Evolutionary conservation across 2,888 invertebrate species (phyloP).

Genomic region (Alloscopus bannaensis): DNA sequence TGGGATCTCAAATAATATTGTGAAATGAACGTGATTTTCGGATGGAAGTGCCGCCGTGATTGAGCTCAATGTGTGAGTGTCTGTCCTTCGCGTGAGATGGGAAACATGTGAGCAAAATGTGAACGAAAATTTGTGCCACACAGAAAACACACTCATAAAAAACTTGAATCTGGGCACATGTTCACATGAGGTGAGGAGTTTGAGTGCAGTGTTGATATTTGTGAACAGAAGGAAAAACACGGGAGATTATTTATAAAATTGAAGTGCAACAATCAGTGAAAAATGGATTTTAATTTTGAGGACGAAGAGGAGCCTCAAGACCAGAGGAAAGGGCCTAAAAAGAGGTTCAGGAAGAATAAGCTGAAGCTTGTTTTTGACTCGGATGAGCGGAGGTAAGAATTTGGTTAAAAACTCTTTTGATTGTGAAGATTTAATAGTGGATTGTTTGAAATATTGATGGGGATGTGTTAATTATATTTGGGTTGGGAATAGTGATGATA

Average conservation of each 20-base stretch:
- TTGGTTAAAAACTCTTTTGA: neutral
- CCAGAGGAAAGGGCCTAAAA: slow-evolving; percentile 25
- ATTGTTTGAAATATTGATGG: neutral
- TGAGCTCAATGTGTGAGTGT: neutral
- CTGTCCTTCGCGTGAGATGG: neutral
- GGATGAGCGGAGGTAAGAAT: slow-evolving; percentile 66
- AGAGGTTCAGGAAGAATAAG: slow-evolving; percentile 64
- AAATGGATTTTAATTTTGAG: slow-evolving; percentile 56
- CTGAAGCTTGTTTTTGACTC: slow-evolving; percentile 66
- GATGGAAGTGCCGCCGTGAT: neutral
- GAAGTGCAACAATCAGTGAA: neutral
- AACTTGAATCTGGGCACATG: too few relatives aligned
- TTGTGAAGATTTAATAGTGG: neutral
- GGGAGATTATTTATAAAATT: neutral
- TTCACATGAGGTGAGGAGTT: too few relatives aligned
- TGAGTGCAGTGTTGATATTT: neutral
- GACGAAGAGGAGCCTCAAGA: slow-evolving; percentile 43
- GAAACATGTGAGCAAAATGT: neutral
- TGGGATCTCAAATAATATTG: neutral
- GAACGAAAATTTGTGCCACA: neutral
- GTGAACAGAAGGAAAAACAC: neutral
- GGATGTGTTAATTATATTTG: slow-evolving; percentile 4
- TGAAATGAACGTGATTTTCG: neutral
- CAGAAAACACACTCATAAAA: too few relatives aligned
- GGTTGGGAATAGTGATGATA: slow-evolving; percentile 11